Percentiles rank a stretch among this genome's conserved stretches.
Conservation (phyloP, 53 echinoderm and acorn worm genomes). For the Glandiceps talaboti region DNA sequence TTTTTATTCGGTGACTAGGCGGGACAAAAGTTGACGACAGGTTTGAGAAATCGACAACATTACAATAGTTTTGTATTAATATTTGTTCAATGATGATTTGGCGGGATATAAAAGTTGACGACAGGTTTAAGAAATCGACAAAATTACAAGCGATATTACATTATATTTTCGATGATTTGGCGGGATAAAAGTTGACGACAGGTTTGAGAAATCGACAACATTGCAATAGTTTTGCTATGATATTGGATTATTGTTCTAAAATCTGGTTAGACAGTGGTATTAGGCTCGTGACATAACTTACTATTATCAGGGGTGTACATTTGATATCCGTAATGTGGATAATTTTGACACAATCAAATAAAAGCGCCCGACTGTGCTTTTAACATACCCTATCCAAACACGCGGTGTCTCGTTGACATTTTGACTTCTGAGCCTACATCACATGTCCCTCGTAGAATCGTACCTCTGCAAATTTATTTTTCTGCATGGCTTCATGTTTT, state of each 20-base stretch:
- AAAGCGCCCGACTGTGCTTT: neutral
- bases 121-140: no score
- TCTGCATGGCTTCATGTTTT: neutral
- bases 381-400: neutral
- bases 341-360: neutral
- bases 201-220: no score
- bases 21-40: no score
- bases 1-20: no score
- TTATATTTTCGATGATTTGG: no score
- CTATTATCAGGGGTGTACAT: neutral
- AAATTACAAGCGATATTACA: no score
- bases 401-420: neutral
- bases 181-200: no score
- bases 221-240: no score
- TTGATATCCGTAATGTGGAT: neutral
- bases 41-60: no score
- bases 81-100: no score
- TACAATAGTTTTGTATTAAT: no score
- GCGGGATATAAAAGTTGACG: no score
- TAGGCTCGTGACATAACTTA: neutral
- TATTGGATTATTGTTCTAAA: neutral
- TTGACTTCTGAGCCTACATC: neutral
- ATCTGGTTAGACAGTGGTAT: neutral
- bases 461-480: neutral
- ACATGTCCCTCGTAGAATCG: neutral